Conservation (phyloP, 2,888 invertebrate species). For the Panzeria rudis region DNA sequence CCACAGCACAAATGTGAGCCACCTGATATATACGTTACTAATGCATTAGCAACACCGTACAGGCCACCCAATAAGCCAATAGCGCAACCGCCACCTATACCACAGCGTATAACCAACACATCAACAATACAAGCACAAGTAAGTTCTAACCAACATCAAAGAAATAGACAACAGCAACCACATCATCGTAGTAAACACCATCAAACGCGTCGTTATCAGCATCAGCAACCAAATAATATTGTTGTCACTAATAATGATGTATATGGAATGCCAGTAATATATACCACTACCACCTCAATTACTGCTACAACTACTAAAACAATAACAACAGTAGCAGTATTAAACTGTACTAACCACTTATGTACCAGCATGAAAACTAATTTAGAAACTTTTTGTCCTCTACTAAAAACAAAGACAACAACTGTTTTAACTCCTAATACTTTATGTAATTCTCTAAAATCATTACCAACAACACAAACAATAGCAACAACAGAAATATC, state of each 20-base stretch:
- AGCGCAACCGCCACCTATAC: conserved; percentile 71
- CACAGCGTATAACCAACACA: conserved; percentile 73
- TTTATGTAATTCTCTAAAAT: conserved; percentile 64
- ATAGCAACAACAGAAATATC: conserved; percentile 32
- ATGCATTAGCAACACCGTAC: conserved; percentile 81
- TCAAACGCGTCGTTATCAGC: conserved; percentile 71
- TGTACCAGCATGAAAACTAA: conserved; percentile 62
- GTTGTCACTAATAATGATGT: conserved; percentile 62
- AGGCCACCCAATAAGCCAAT: conserved; percentile 74
- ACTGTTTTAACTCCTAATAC: conserved; percentile 66
- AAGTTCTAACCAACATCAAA: conserved; percentile 67
- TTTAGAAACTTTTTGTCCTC: conserved; percentile 52
- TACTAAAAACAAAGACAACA: conserved; percentile 52
- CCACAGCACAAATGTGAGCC: conserved; percentile 77
- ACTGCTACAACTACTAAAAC: conserved; percentile 72
- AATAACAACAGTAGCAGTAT: conserved; percentile 44
- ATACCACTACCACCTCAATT: conserved; percentile 57
- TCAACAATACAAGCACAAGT: conserved; percentile 68
- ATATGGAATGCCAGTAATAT: conserved; percentile 64
- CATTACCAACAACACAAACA: conserved; percentile 60
- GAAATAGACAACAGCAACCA: conserved; percentile 68
- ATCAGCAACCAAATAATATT: conserved; percentile 67
- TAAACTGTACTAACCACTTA: conserved; percentile 51
- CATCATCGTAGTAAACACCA: conserved; percentile 64
- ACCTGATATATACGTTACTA: conserved; percentile 82